A percentile compares a stretch with the other conserved stretches of the same genome.
phyloP scores from a whole-genome alignment of 2,888 invertebrate species.

The Quadroppia sp. region DNA sequence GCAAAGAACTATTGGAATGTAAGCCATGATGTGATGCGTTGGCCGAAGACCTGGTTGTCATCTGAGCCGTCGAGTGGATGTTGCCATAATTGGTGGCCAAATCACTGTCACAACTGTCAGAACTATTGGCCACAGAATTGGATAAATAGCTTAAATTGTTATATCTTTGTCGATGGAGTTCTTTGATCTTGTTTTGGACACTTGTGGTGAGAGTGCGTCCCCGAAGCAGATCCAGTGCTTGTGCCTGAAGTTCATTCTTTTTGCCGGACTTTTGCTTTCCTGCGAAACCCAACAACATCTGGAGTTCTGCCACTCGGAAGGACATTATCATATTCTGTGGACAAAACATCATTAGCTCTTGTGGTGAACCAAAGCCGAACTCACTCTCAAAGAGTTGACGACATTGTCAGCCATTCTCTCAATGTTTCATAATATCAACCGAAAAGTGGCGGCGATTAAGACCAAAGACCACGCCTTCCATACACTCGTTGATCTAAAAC shows the following conservation, averaged over 20 bases:
- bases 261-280: conserved; percentile 73
- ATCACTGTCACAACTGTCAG: conserved; percentile 30
- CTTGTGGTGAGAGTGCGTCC: conserved; percentile 60
- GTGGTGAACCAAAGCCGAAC: neutral
- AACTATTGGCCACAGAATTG: neutral
- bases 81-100: conserved; percentile 17
- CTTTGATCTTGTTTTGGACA: conserved; percentile 63
- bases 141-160: conserved; percentile 11
- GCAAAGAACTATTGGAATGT: neutral
- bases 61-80: neutral
- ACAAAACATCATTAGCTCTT: neutral
- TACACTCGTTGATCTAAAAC: neutral
- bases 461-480: conserved; percentile 12
- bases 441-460: neutral
- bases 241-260: conserved; percentile 70
- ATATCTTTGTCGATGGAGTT: conserved; percentile 60
- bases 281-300: conserved; percentile 72
- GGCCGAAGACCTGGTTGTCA: conserved; percentile 4
- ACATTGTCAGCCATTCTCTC: conserved; percentile 29
- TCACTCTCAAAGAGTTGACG: conserved; percentile 7
- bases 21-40: neutral
- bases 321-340: conserved; percentile 58
- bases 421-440: conserved; percentile 4
- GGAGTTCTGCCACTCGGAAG: conserved; percentile 78
- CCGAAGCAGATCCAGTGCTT: conserved; percentile 68